Conservation (phyloP, 1,140 invertebrate species). For the Dendrolimus punctatus region DNA sequence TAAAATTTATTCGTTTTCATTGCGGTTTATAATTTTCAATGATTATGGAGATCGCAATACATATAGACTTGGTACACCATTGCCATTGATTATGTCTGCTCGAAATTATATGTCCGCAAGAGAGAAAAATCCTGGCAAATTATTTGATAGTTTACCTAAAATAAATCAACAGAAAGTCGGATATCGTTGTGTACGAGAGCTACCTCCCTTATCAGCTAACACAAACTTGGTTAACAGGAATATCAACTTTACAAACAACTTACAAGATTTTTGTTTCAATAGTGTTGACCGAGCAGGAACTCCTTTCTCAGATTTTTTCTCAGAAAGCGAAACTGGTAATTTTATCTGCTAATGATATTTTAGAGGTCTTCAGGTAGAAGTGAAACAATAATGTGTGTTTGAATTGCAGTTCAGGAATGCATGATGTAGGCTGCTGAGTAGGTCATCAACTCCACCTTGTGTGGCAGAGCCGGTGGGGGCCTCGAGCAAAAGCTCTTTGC, state of each 20-base stretch:
- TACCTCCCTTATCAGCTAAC: conserved; percentile 48
- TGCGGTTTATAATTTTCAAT: too few relatives aligned
- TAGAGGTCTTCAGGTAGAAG: too few relatives aligned
- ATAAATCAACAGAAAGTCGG: conserved; percentile 48
- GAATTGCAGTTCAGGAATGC: too few relatives aligned
- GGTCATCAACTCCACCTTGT: too few relatives aligned
- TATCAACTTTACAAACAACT: conserved; percentile 38
- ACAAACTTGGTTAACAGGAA: conserved; percentile 47
- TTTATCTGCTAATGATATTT: neutral
- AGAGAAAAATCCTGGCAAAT: conserved; percentile 49
- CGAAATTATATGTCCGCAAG: conserved; percentile 54
- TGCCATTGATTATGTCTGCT: conserved; percentile 49
- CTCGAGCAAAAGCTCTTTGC: too few relatives aligned
- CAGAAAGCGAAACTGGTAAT: conserved; percentile 57
- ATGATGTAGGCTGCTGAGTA: too few relatives aligned
- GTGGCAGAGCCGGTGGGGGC: too few relatives aligned
- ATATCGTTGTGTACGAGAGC: conserved; percentile 32
- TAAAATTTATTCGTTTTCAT: too few relatives aligned
- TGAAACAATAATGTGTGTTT: too few relatives aligned
- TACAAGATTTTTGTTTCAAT: conserved; percentile 26
- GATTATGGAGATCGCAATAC: conserved; percentile 2
- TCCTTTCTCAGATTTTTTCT: conserved; percentile 59
- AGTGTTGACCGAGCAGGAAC: too few relatives aligned
- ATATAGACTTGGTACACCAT: neutral
- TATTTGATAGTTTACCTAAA: conserved; percentile 53